Conservation (phyloP, 2,888 invertebrate genomes). For the Protodeltote pygarga region DNA sequence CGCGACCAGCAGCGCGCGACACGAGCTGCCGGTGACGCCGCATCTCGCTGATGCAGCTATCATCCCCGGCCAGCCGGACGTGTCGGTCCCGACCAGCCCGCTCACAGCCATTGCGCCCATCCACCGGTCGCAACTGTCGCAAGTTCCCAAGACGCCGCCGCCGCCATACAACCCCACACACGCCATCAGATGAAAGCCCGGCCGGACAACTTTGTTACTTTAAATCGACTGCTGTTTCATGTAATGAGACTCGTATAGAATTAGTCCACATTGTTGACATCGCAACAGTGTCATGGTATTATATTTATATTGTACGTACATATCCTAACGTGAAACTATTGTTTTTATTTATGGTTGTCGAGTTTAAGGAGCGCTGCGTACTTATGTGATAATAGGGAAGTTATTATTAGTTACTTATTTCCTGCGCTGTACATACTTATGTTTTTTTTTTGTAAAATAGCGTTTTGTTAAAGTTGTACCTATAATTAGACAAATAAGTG, state of each 20-base stretch:
- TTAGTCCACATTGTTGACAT: constrained; percentile 59
- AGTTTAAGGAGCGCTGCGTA: constrained; percentile 71
- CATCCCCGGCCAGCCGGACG: constrained; percentile 74
- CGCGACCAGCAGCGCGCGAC: constrained; percentile 69
- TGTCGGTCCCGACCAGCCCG: constrained; percentile 38
- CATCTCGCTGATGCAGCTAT: constrained; percentile 54
- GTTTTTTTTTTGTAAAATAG: constrained; percentile 64
- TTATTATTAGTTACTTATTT: constrained; percentile 74
- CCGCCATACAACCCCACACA: constrained; percentile 83
- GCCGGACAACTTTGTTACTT: constrained; percentile 64
- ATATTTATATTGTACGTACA: constrained; percentile 74
- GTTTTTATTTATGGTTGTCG: constrained; percentile 68
- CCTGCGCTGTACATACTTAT: constrained; percentile 76
- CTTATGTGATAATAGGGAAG: constrained; percentile 84
- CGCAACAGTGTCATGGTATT: constrained; percentile 72
- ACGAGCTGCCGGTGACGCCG: constrained; percentile 52
- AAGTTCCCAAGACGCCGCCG: constrained; percentile 82
- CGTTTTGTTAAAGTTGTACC: constrained; percentile 54
- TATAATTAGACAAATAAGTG: constrained; percentile 56
- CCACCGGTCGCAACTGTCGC: constrained; percentile 70
- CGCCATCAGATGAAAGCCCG: constrained; percentile 82
- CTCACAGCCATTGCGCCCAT: constrained; percentile 62
- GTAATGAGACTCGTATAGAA: constrained; percentile 74
- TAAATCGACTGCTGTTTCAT: constrained; percentile 85
- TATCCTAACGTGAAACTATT: constrained; percentile 76